Base-by-base conservation (phyloP, 2,888 invertebrate species). In the Drosophila bunnanda region DNA sequence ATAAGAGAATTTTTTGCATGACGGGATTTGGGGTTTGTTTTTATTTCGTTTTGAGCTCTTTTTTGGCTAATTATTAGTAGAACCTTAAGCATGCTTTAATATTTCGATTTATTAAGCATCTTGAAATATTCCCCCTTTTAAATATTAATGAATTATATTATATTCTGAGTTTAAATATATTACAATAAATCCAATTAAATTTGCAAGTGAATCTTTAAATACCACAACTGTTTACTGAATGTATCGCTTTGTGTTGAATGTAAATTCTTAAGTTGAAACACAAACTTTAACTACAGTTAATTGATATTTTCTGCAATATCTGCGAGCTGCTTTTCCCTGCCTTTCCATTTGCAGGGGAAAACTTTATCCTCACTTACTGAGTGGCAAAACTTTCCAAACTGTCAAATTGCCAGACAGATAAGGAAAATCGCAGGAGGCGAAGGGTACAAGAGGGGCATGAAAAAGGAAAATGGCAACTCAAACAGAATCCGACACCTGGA, bases 231-330 rank as follows among this genome's bases (percentile, higher is more conserved):
- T 66, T 36, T 66, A 28, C 44, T 55, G 36, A 74, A 77, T 57
- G 52, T 46, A 55, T 64, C 58, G 41, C 20, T 50, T 50, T 50
- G 4, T n/a, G 52, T 52, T 44, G 28, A 66, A 65, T 44, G 66
- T 13, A 67, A 52, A 66, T 67, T 53, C 30, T 4, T 5, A 46
- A 46, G 22, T 22, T 5, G 22, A 34, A 61, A 44, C 61, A 55
- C 52, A 64, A 84, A 73, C 72, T 82, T 72, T 73, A 76, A 72
- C 55, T 30, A 57, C 60, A 66, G 61, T 59, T 76, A 84, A 80
- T 80, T 77, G 72, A 76, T 71, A 69, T 57, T 52, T 32, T 32
- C 22, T 41, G 53, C 53, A n/a, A n/a, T 64, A 38, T 25, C 48
- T 50, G 25, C 28, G 13, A 30, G 58, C 59, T 25, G 59, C 59